Conservation (phyloP, 2,113 vertebrate species). For the Ifrita kowaldi region DNA sequence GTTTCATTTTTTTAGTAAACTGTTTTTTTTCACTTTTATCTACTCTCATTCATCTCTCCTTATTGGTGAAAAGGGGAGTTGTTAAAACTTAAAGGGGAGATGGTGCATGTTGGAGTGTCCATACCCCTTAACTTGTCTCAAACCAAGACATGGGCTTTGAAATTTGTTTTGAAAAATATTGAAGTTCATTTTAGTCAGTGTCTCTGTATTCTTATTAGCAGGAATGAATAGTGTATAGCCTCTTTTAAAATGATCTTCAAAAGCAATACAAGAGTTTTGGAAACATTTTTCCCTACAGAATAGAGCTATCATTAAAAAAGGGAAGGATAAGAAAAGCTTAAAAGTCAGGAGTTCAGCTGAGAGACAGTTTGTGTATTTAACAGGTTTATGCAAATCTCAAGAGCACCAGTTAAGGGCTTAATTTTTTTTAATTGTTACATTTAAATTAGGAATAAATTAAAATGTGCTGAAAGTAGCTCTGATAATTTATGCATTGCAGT, state of each 20-base stretch:
- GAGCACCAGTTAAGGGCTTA: neutral
- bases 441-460: neutral
- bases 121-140: neutral
- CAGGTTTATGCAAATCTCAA: constrained; percentile 22
- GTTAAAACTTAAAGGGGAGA: neutral
- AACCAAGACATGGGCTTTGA: neutral
- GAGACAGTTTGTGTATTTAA: neutral
- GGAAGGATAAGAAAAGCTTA: neutral
- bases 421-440: neutral
- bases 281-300: neutral
- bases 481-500: neutral
- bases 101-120: neutral
- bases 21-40: neutral
- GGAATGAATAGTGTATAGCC: neutral
- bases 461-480: neutral
- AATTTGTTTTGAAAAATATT: neutral
- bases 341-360: neutral
- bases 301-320: neutral
- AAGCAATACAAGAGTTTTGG: neutral
- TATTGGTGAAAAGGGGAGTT: neutral
- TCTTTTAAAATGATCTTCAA: neutral
- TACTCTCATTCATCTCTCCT: neutral
- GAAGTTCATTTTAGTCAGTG: neutral
- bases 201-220: neutral
- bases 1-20: neutral